Evolutionary conservation across 2,888 invertebrate species (phyloP), one percentile per base, ranked within the genome.

Genomic region (Dexiosoma caninum): DNA sequence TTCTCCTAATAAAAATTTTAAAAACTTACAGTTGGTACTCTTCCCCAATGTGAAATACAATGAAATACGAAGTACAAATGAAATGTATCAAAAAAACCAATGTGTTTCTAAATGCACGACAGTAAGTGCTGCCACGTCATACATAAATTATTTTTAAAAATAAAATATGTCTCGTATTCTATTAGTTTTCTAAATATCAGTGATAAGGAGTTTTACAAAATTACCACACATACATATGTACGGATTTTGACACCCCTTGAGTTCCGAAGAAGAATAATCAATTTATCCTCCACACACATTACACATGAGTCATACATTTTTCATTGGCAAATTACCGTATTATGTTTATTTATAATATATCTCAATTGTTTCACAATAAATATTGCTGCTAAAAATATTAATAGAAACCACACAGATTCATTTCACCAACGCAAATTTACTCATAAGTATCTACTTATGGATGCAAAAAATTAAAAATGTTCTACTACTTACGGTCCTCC

Each of bases 291-390:
- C n/a, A n/a, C n/a, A n/a, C n/a, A n/a, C 9, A 37, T 27, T 27
- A 27, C 27, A 62, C 46, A 76, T 81, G 81, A 81, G 59, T 81
- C 81, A 81, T n/a, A n/a, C 77, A 42, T 64, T 62, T 74, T 77
- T 32, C 23, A 57, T 21, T 46, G 10, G n/a, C 46, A 27, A 64
- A 55, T 27, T 19, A 30, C 37, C 35, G 10, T 37, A 21, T 27
- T 7, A 44, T 40, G 44, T 57, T 55, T 12, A 35, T 9, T 44
- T 16, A 9, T 1, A 9, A 10, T 8, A 60, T 40, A 30, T 46
- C 21, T 30, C 23, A 6, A 27, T 8, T 23, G 37, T 59, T 27
- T 23, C 1, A 49, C 19, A 23, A n/a, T 51, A 51, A 27, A 23
- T 19, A 19, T 30, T 49, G 49, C 2, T n/a, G 14, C 30, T 30